Evolutionary conservation across 1,140 invertebrate species (phyloP).

Genomic region (Saccostrea echinata): DNA sequence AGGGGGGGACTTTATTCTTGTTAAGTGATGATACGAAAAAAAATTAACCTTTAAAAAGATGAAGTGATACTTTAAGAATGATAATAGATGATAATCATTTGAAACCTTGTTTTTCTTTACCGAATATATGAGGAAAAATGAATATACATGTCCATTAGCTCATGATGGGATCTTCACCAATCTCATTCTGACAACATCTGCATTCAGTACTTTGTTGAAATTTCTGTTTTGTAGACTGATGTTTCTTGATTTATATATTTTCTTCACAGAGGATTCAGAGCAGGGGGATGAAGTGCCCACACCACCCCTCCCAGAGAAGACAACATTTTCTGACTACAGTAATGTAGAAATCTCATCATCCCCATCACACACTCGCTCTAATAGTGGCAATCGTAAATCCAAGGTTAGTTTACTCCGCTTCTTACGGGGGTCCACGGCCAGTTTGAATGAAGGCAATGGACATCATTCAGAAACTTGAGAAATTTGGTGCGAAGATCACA

Average conservation of each 20-base stretch:
- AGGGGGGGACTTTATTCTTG: no score
- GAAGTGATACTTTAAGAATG: no score
- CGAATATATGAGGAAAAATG: no score
- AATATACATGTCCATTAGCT: no score
- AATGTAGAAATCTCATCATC: conserved; percentile 79
- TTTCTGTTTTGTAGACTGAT: not conserved
- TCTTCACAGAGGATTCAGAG: conserved; percentile 49
- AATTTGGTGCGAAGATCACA: not conserved
- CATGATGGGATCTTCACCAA: no score
- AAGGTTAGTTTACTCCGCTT: conserved; percentile 65
- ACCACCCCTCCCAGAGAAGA: conserved; percentile 82
- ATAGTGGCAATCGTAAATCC: conserved; percentile 57
- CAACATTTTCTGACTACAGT: conserved; percentile 83
- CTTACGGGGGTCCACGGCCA: conserved; percentile 48
- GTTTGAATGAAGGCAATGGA: conserved; percentile 40
- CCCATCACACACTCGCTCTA: conserved; percentile 31
- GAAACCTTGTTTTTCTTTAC: no score
- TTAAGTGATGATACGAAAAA: no score
- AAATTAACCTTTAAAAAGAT: no score
- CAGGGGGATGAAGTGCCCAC: conserved; percentile 81
- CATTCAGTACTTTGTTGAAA: no score
- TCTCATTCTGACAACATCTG: no score
- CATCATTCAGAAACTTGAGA: conserved; percentile 42
- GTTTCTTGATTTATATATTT: conserved; percentile 28
- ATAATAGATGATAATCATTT: no score